Base-by-base conservation (phyloP, 2,888 invertebrate genomes). In the Tyria jacobaeae region DNA sequence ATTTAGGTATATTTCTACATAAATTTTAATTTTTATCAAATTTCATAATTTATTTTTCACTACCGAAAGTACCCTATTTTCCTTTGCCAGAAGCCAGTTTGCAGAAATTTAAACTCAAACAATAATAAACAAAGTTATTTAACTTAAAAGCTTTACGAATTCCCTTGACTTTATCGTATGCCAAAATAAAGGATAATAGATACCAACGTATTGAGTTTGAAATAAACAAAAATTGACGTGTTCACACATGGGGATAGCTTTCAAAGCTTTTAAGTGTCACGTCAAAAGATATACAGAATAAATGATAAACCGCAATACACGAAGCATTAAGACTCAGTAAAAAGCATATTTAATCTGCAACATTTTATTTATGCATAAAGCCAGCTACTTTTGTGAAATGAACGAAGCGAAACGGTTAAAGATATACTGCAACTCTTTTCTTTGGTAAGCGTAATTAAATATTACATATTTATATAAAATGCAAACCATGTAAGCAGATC, bases 271-370 rank as follows among this genome's bases (percentile, higher is more conserved):
- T 54, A 65, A 60, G 56, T 60, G 60, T 31, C 37, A 62, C 59
- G 50, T 47, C 64, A 54, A 61, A 62, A 48, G 54, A 56, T 65
- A 72, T 47, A 70, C 41, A 27, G 74, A 75, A 73, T 71, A 76
- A 60, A 75, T 70, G 39, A 76, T 67, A 70, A 41, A 62, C 68
- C 72, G 50, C 72, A 62, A 57, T 64, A 62, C 55, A 56, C 54
- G 34, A 51, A 35, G 62, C 62, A 75, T 73, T 74, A 73, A 56
- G 62, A 61, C 54, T 51, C 39, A 1, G 58, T 49, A 58, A 70
- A 75, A 74, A 67, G 70, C 75, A 76, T 75, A 70, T 67, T 58
- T 70, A 68, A 74, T 70, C 67, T 51, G 57, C 5, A n/a, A 50
- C 41, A 57, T 61, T 68, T 71, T 64, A 71, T 68, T 76, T 64